Evolutionary conservation across 2,113 vertebrate genomes (phyloP).

Genomic region (Oncorhynchus clarkii): DNA sequence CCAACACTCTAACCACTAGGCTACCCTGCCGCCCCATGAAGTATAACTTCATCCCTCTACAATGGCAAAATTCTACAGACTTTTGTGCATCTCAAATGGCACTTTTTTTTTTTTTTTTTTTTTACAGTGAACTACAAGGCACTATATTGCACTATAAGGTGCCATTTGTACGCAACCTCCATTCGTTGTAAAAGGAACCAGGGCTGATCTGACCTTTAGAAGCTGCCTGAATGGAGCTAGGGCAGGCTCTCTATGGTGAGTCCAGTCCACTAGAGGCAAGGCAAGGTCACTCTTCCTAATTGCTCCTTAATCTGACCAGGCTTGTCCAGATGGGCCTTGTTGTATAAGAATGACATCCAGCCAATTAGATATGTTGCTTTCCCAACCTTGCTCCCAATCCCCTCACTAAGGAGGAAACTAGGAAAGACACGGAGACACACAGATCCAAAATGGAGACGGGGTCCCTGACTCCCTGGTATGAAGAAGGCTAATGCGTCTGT

Average conservation of each 20-base stretch:
- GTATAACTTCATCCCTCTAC: background rate
- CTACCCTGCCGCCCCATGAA: too few species aligned
- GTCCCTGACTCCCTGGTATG: background rate
- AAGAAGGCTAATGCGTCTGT: background rate
- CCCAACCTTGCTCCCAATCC: background rate
- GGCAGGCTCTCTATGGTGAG: background rate
- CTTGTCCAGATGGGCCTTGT: constrained; percentile 1
- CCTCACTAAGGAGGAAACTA: background rate
- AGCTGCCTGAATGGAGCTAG: background rate
- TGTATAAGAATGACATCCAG: background rate
- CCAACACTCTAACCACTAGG: too few species aligned
- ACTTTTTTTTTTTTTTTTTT: too few species aligned
- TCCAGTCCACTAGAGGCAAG: background rate
- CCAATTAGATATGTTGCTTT: background rate
- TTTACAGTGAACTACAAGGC: too few species aligned
- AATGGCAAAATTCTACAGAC: background rate
- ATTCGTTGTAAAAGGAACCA: too few species aligned
- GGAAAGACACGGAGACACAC: background rate
- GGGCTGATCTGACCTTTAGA: too few species aligned
- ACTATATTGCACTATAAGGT: too few species aligned
- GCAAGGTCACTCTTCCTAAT: background rate
- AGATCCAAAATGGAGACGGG: background rate
- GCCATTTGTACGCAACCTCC: too few species aligned
- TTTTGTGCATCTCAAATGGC: too few species aligned
- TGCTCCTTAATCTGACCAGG: constrained; percentile 1